Base-by-base conservation (phyloP, 2,888 invertebrate species). In the Latheticus oryzae region DNA sequence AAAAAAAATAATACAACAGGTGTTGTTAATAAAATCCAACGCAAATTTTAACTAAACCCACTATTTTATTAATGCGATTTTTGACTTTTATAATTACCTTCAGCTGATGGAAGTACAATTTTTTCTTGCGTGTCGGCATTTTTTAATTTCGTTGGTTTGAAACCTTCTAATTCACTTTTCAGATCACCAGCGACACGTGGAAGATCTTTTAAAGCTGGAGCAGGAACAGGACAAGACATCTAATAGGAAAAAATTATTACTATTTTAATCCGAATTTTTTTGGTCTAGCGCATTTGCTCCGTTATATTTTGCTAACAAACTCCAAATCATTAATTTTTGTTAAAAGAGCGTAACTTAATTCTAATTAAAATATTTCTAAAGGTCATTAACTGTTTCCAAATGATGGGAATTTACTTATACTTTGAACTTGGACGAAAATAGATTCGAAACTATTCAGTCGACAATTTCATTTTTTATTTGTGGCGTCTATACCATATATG, bases 121-220 rank as follows among this genome's bases (percentile, higher is more conserved):
- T 97, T 97, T 78, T 96, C 96, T 65, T 91, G 87, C 53, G 95
- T 95, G 70, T 89, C 89, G 4, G 93, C 91, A 75, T 93, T 93
- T 77, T 92, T 92, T 78, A 97, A 84, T 73, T 91, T 89, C 73
- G 88, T 87, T 59, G 91, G 86, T 79, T 94, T 91, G 84, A 97
- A 97, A 42, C 89, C 90, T 80, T 94, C 93, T 70, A 97, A 84
- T 82, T 95, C 94, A 76, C 88, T 91, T 81, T 95, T 95, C 64
- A 95, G 84, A 78, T 93, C 91, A 52, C 86, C 85, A 66, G 91
- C 91, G 65, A 95, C 94, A 84, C 93, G 93, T 66, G 95, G 95
- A 72, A 94, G 85, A 81, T 94, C 93, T 83, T 94, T 93, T 66
- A 94, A 86, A 71, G 86, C 85, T 73, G 86, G 85, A 82, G 85